Base-by-base conservation (phyloP, 2,888 invertebrate genomes). In the Aspidiotus destructor region DNA sequence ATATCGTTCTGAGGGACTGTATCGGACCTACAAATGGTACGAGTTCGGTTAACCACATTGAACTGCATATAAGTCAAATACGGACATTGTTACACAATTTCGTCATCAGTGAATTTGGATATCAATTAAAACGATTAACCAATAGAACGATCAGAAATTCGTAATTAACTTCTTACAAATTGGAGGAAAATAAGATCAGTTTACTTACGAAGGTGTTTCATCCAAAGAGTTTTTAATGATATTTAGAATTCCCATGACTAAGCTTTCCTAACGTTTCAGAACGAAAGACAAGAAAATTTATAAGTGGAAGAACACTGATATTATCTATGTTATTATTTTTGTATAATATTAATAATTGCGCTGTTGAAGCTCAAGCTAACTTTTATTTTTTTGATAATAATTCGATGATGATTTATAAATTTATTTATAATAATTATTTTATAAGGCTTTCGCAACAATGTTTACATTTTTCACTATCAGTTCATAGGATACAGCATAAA, bases 1-100 rank as follows among this genome's bases (percentile, higher is more conserved):
- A 28, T 13, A 28, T 67, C 67, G 52, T 67, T 58, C 9, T n/a
- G 28, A n/a, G 42, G 17, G n/a, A 48, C 41, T 41, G 28, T 28
- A 28, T 55, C 57, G n/a, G n/a, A 41, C 15, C 65, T 65, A 48
- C 48, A 48, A 2, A 48, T 48, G 5, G 5, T 28, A 28, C 2
- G 5, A 28, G 28, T 28, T 28, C 28, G 48, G 48, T 48, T 48
- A 48, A 48, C 6, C 6, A 11, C 48, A 48, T 48, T 48, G 10
- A 48, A 48, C 48, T n/a, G 2, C 28, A 28, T 28, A 28, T 3
- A 48, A 6, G 6, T 48, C 48, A 3, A 13, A 48, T 6, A 48
- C 10, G 48, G 48, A 13, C 6, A 48, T 48, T 48, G 48, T 13
- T n/a, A 48, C 48, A 13, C 11, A 13, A n/a, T 13, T 48, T 48